Evolutionary conservation across 2,113 vertebrate species (phyloP).

Genomic region (Macheiramphus alcinus): DNA sequence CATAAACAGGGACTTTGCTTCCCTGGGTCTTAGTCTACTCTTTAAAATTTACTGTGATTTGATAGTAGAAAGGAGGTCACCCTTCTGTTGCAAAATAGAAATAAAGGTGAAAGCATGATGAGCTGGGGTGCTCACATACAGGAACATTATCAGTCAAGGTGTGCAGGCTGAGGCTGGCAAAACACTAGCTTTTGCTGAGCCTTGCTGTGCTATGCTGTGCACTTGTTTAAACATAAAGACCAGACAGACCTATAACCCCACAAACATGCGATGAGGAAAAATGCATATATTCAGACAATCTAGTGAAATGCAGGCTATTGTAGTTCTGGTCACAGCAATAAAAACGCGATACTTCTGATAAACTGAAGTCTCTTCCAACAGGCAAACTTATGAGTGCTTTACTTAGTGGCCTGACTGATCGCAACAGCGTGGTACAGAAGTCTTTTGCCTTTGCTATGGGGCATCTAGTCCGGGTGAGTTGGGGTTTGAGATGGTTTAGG

Average conservation of each 20-base stretch:
- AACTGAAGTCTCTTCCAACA: constrained; percentile 45
- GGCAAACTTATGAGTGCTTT: constrained; percentile 96
- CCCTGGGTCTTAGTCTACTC: not conserved
- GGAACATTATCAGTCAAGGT: not conserved
- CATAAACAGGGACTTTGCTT: not conserved
- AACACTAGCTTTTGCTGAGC: not conserved
- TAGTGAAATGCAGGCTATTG: not conserved
- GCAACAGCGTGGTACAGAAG: constrained; percentile 90
- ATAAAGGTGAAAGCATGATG: not conserved
- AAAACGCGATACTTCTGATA: not conserved
- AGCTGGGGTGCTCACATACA: not conserved
- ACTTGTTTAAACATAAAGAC: not conserved
- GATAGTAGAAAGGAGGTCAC: not conserved
- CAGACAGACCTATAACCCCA: not conserved
- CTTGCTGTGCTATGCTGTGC: not conserved
- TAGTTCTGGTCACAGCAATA: not conserved
- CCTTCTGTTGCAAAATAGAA: not conserved
- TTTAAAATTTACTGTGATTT: not conserved
- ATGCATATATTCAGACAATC: not conserved
- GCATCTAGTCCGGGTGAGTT: constrained; percentile 91
- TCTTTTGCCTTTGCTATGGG: constrained; percentile 93
- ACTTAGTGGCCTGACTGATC: constrained; percentile 88
- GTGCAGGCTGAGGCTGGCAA: not conserved
- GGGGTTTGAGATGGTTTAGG: not conserved
- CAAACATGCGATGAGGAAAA: rapidly evolving